Percentiles rank a stretch among this genome's conserved stretches.
These are phyloP conservation scores for Eueremaeus valkanovi DNA, from an alignment of 2,888 invertebrate genomes.

Conservation along the genomic window DNA sequence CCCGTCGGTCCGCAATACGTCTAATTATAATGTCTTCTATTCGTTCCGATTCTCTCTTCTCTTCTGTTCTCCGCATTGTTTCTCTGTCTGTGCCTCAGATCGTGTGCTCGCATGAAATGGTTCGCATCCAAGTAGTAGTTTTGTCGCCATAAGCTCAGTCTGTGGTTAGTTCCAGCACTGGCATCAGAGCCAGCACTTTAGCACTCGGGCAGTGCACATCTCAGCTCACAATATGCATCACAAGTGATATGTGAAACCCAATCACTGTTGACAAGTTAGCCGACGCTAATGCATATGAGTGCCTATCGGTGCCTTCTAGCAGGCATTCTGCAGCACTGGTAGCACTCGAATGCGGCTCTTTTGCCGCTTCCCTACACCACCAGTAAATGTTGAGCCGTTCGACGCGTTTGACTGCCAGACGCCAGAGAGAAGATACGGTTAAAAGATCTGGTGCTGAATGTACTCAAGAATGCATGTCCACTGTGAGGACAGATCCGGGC, in stretches of 20 bases:
- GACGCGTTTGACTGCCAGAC: constrained; percentile 6
- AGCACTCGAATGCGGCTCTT: neutral
- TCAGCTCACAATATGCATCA: constrained; percentile 14
- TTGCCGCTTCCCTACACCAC: constrained; percentile 25
- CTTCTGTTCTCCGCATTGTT: neutral
- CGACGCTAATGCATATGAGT: constrained; percentile 1
- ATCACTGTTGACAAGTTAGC: constrained; percentile 18
- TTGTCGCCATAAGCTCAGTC: constrained; percentile 16
- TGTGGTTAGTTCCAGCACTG: constrained; percentile 15
- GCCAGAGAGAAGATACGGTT: neutral
- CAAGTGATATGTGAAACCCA: constrained; percentile 27
- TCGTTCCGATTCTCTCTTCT: neutral
- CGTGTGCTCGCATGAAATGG: neutral
- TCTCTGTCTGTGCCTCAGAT: neutral
- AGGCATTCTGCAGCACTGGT: too few relatives aligned
- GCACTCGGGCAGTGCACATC: too few relatives aligned
- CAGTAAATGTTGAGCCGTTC: neutral
- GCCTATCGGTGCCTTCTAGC: neutral
- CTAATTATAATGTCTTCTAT: constrained; percentile 24
- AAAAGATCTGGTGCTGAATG: constrained; percentile 19
- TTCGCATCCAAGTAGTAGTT: constrained; percentile 14
- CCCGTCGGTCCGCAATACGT: neutral
- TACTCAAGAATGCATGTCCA: constrained; percentile 18
- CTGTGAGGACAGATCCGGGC: constrained; percentile 14
- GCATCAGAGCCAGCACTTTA: neutral